These are phyloP conservation scores for Drosophila obscura DNA, from an alignment of 1,140 invertebrate species.

Conservation along the genomic window DNA sequence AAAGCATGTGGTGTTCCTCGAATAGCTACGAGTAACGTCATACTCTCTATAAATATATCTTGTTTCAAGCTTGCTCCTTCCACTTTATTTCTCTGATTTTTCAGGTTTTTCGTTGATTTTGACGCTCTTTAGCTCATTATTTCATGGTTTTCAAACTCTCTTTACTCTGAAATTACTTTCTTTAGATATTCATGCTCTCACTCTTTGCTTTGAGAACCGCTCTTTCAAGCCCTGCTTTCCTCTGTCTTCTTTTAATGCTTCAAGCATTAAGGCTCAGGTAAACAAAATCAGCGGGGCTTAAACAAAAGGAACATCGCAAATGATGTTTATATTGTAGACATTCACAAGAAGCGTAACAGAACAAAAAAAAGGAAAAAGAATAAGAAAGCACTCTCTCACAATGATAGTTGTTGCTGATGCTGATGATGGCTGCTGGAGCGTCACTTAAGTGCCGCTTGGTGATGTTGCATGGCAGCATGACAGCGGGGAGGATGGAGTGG, in stretches of 20 bases:
- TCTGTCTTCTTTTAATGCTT: neutral
- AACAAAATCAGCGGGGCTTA: conserved; percentile 76
- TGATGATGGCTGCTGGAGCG: conserved; percentile 66
- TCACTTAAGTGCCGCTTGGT: conserved; percentile 74
- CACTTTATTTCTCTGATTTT: conserved; percentile 43
- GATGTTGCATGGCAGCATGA: conserved; percentile 10
- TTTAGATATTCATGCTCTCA: neutral
- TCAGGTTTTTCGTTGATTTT: too few relatives aligned
- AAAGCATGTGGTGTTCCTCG: too few relatives aligned
- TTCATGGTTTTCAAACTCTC: too few relatives aligned
- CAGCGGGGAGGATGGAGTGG: conserved; percentile 3
- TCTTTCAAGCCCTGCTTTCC: conserved; percentile 21
- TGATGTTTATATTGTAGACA: conserved; percentile 80
- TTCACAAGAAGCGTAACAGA: conserved; percentile 58
- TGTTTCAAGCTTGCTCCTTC: conserved; percentile 18
- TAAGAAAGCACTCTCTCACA: conserved; percentile 44
- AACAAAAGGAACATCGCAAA: conserved; percentile 78
- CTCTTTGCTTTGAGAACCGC: neutral
- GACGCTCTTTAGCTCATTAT: too few relatives aligned
- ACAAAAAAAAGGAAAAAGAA: conserved; percentile 35
- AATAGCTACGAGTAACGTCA: too few relatives aligned
- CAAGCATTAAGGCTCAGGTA: conserved; percentile 68
- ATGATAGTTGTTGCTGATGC: conserved; percentile 67
- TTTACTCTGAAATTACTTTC: too few relatives aligned
- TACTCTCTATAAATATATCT: too few relatives aligned